phyloP scores from a whole-genome alignment of 2,797 vertebrate species.

The Todus mexicanus region DNA sequence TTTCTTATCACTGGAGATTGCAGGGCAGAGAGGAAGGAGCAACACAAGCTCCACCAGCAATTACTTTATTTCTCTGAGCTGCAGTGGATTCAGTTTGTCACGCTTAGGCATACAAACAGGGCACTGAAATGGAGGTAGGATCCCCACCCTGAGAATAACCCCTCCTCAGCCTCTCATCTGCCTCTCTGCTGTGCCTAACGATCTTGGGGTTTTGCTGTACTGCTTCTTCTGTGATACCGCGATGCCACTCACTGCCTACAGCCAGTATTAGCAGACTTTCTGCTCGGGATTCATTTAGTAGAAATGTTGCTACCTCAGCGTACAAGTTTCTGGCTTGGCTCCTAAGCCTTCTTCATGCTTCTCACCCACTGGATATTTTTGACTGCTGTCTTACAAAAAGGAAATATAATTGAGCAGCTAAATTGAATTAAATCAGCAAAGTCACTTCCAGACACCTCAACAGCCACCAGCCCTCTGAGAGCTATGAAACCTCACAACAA shows the following conservation, averaged over 20 bases:
- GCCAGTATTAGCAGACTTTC: conserved; percentile 25
- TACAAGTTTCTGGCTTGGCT: not conserved
- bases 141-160: not conserved
- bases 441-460: not conserved
- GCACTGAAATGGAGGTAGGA: not conserved
- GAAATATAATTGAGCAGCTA: not conserved
- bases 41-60: not conserved
- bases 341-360: not conserved
- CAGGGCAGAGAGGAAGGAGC: not conserved
- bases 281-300: not conserved
- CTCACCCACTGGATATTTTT: not conserved
- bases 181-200: not conserved
- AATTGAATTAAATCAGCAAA: not conserved
- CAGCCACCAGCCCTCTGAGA: not conserved
- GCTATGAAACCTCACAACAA: not conserved
- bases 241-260: conserved; percentile 39
- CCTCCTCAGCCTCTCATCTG: not conserved
- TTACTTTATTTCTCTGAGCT: not conserved
- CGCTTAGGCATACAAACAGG: not conserved
- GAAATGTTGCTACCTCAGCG: not conserved
- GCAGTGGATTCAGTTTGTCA: not conserved
- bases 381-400: not conserved
- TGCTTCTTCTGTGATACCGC: conserved; percentile 2
- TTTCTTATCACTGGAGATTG: not conserved
- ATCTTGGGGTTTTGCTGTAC: not conserved